These are phyloP conservation scores for Sandelia bainsii DNA, from an alignment of 2,797 vertebrate species.

Conservation along the genomic window DNA sequence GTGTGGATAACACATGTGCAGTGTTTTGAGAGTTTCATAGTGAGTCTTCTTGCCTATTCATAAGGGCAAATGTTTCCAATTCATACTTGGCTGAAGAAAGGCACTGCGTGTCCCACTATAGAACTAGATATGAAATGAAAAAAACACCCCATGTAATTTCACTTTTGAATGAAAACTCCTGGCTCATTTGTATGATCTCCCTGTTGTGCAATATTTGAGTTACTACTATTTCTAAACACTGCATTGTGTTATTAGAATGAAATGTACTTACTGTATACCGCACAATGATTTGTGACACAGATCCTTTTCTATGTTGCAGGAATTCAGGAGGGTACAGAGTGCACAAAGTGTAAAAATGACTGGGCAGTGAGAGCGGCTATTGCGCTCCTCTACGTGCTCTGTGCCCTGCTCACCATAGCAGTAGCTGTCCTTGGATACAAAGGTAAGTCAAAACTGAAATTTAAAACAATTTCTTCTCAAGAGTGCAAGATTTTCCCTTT, in stretches of 20 bases:
- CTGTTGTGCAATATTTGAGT: conserved; percentile 17
- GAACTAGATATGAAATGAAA: conserved; percentile 51
- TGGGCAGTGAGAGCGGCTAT: conserved; percentile 96
- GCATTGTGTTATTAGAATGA: not conserved
- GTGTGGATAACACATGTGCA: conserved; percentile 73
- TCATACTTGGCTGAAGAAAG: conserved; percentile 59
- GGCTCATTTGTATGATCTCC: conserved; percentile 25
- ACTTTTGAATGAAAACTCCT: conserved; percentile 46
- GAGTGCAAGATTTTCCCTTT: not conserved
- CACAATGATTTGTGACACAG: conserved; percentile 26
- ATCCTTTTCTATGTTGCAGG: conserved; percentile 85
- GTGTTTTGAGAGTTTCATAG: conserved; percentile 51
- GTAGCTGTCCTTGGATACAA: conserved; percentile 98
- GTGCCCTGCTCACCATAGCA: conserved; percentile 94
- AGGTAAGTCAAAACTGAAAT: conserved; percentile 82
- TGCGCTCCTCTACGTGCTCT: conserved; percentile 93
- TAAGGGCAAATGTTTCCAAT: conserved; percentile 66
- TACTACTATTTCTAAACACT: conserved; percentile 15
- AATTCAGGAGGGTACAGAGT: conserved; percentile 97
- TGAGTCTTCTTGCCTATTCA: conserved; percentile 45
- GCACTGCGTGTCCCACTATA: conserved; percentile 53
- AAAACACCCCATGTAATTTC: conserved; percentile 25
- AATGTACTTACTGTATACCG: not conserved
- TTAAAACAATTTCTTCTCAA: not conserved
- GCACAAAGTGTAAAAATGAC: conserved; percentile 98